Evolutionary conservation across 2,797 vertebrate species (phyloP).

Genomic region (Neopelma chrysocephalum): DNA sequence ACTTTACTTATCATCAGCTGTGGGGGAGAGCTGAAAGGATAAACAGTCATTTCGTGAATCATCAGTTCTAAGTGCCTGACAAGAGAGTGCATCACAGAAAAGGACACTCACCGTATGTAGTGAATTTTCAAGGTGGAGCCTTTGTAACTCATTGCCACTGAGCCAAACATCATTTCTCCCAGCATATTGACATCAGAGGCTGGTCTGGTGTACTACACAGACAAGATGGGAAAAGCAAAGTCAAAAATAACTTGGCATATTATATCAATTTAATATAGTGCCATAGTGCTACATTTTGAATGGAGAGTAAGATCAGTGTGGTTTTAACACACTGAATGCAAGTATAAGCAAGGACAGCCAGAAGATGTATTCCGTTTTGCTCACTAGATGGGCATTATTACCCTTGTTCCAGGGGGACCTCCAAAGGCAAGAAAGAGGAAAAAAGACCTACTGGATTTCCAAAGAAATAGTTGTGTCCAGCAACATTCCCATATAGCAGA

Average conservation of each 20-base stretch:
- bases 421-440: neutral
- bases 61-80: neutral
- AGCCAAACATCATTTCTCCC: constrained; percentile 91
- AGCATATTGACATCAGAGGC: constrained; percentile 89
- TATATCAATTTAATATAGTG: neutral
- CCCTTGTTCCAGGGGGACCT: neutral
- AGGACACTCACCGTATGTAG: constrained; percentile 82
- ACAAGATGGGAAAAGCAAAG: neutral
- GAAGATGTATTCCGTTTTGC: neutral
- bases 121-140: constrained; percentile 89
- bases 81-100: neutral
- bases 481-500: neutral
- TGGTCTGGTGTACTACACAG: constrained; percentile 81
- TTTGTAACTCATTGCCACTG: constrained; percentile 89
- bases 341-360: neutral
- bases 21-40: constrained; percentile 81
- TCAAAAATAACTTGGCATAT: neutral
- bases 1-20: constrained; percentile 91
- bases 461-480: neutral
- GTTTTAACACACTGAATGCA: neutral
- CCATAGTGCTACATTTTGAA: neutral
- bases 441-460: neutral
- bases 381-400: neutral
- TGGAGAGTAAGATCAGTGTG: neutral
- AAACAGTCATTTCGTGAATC: constrained; percentile 43